A percentile compares a stretch with the other conserved stretches of the same genome.
phyloP scores from a whole-genome alignment of 2,113 vertebrate genomes.

The Ochotona curzoniae region DNA sequence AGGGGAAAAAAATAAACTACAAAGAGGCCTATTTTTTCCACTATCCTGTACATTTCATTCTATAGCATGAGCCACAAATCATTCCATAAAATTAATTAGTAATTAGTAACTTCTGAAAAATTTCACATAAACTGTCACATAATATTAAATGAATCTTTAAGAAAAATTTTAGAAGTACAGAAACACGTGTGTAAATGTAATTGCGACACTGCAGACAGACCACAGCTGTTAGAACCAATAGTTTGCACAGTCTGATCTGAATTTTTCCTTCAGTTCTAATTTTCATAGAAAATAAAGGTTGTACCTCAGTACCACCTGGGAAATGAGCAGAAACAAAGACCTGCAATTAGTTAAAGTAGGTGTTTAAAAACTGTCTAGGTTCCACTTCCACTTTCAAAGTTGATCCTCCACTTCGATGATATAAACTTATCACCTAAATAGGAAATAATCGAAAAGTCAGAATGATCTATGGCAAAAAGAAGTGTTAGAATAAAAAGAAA shows the following conservation, averaged over 20 bases:
- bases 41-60: background rate
- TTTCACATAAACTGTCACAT: background rate
- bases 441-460: too few species aligned
- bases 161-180: background rate
- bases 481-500: background rate
- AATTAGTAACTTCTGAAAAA: background rate
- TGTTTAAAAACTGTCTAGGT: background rate
- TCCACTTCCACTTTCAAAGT: background rate
- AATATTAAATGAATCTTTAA: too few species aligned
- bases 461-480: background rate
- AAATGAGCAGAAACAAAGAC: constrained; percentile 28
- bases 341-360: constrained; percentile 24
- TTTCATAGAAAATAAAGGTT: constrained; percentile 28
- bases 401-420: background rate
- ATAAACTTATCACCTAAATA: background rate
- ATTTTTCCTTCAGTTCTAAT: background rate
- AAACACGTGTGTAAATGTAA: background rate
- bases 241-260: background rate
- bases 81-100: background rate
- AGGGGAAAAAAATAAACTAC: background rate
- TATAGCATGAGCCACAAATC: background rate
- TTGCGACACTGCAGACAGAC: background rate
- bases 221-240: background rate
- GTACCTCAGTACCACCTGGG: constrained; percentile 1
- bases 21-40: background rate